Percentiles rank a stretch among this genome's conserved stretches.
These are phyloP conservation scores for Aphis gossypii DNA, from an alignment of 1,140 invertebrate species.

Conservation along the genomic window DNA sequence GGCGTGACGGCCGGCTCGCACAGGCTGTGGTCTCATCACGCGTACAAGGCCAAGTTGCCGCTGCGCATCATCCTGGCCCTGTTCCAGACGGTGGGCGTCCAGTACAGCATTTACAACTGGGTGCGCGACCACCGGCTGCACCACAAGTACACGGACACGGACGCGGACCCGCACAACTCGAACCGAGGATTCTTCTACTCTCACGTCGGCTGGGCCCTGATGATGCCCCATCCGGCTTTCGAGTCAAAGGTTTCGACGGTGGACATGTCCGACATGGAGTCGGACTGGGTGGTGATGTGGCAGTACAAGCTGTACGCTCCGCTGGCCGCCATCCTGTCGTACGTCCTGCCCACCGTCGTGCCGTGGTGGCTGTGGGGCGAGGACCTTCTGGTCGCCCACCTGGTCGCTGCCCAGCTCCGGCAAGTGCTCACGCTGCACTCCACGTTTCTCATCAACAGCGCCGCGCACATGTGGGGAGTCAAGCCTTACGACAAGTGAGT, in stretches of 20 bases:
- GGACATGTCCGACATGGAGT: conserved; percentile 79
- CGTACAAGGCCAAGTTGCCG: conserved; percentile 72
- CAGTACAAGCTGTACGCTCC: conserved; percentile 67
- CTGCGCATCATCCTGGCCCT: conserved; percentile 68
- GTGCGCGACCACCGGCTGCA: conserved; percentile 87
- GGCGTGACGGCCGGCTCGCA: conserved; percentile 73
- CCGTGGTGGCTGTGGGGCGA: conserved; percentile 74
- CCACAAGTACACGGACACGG: conserved; percentile 90
- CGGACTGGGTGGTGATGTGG: conserved; percentile 75
- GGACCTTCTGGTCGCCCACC: conserved; percentile 69
- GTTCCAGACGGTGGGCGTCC: conserved; percentile 65
- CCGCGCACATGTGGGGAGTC: conserved; percentile 76
- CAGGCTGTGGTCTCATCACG: conserved; percentile 72
- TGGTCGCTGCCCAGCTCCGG: conserved; percentile 72
- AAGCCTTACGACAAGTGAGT: conserved; percentile 79
- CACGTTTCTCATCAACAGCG: conserved; percentile 81
- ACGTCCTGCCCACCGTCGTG: conserved; percentile 67
- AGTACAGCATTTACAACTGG: conserved; percentile 72
- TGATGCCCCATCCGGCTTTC: conserved; percentile 85
- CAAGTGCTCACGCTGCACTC: conserved; percentile 74
- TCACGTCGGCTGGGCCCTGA: conserved; percentile 89
- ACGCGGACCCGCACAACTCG: conserved; percentile 89
- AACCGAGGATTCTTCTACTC: conserved; percentile 83
- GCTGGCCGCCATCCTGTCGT: conserved; percentile 58
- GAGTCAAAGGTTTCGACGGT: conserved; percentile 78